Evolutionary conservation across 2,888 invertebrate species (phyloP), one percentile per base, ranked within the genome.

Genomic region (Cerceris rybyensis): DNA sequence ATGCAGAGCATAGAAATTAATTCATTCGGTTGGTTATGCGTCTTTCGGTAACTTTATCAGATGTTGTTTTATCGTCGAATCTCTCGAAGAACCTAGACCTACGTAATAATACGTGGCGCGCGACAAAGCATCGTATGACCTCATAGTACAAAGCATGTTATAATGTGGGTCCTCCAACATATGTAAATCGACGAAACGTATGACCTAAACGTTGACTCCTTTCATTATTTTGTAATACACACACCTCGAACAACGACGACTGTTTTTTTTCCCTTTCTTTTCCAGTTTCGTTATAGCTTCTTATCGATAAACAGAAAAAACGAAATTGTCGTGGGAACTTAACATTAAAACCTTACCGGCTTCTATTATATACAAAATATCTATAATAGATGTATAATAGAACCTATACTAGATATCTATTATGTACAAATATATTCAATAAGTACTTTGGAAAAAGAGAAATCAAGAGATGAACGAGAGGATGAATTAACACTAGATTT

Each of bases 131-230:
- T 78, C 75, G 80, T 78, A 74, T 83, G 89, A 90, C 87, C 90
- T 87, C 86, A 75, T 70, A 66, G 78, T 80, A 89, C 87, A 90
- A 90, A 88, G 87, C 84, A 73, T 69, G 76, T 81, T 86, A 86
- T 85, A 88, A 87, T 87, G 78, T 85, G 79, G 82, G 74, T 81
- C 72, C 83, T 78, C 78, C 67, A 78, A 64, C 67, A 75, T 81
- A 86, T 86, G 86, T 66, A 83, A 85, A 86, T 82, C 63, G 69
- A 73, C 76, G 75, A 73, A 84, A 83, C 73, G 73, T 80, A 83
- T 89, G 88, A 90, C 90, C 88, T 85, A 86, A 88, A 82, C 88
- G 84, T 85, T 87, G 86, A 88, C 86, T 85, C 81, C 75, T 80
- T 87, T 80, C 85, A 84, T 85, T 85, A 82, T 80, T 78, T 80